Percentiles rank a stretch among this genome's conserved stretches.
Conservation (phyloP, 2,888 invertebrate species). For the Zonitis immaculata region DNA sequence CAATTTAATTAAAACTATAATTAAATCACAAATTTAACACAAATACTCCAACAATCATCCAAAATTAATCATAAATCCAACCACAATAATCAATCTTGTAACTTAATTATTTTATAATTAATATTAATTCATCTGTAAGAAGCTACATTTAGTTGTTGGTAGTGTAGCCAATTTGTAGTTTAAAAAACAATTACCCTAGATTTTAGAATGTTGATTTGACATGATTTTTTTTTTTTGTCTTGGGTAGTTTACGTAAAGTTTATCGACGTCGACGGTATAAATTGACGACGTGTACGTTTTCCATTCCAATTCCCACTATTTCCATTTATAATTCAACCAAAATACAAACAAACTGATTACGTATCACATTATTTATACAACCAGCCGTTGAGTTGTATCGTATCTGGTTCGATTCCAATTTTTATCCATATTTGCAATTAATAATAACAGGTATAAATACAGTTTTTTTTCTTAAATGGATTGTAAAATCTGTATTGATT, state of each 20-base stretch:
- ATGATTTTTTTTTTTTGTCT: not conserved
- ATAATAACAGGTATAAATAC: not conserved
- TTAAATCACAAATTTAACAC: no score
- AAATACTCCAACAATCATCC: no score
- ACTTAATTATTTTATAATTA: no score
- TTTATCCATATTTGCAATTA: not conserved
- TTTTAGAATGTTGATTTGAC: not conserved
- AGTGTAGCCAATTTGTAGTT: no score
- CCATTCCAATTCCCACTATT: not conserved
- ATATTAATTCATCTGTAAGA: no score
- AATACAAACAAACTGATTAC: not conserved
- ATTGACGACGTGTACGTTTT: not conserved
- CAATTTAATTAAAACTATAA: no score
- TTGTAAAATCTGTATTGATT: not conserved
- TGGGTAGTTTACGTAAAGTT: conserved; percentile 1
- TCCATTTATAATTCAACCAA: not conserved
- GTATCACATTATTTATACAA: not conserved
- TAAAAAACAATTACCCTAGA: no score
- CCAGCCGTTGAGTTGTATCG: not conserved
- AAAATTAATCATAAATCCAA: no score
- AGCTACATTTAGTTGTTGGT: no score
- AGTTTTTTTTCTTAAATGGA: not conserved
- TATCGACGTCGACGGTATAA: not conserved
- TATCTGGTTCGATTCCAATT: not conserved
- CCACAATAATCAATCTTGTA: no score